phyloP scores from a whole-genome alignment of 2,888 invertebrate genomes.

The Clitarchus hookeri region DNA sequence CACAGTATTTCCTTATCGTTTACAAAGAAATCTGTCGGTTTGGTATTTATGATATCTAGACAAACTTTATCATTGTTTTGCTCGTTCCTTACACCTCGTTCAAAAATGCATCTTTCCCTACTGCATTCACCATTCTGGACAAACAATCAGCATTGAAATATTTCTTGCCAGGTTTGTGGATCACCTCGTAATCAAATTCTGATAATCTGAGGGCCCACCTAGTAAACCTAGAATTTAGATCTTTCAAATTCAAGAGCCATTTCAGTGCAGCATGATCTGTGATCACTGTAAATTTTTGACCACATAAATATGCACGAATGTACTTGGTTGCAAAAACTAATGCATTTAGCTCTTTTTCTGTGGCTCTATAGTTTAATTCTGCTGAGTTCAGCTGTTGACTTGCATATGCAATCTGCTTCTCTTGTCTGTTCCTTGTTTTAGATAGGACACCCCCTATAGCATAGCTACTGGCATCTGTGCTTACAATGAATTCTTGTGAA shows the following conservation, averaged over 20 bases:
- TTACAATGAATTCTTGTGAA: no score
- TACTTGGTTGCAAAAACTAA: background rate
- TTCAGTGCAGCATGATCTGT: constrained; percentile 19
- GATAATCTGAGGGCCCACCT: constrained; percentile 21
- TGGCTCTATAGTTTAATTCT: background rate
- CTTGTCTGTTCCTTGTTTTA: no score
- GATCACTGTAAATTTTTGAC: constrained; percentile 1
- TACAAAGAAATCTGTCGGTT: no score
- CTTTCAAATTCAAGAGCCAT: constrained; percentile 25
- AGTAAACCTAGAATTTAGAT: constrained; percentile 23
- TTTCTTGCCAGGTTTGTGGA: constrained; percentile 27
- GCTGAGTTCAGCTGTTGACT: no score
- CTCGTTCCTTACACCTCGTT: no score
- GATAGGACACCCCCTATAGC: no score
- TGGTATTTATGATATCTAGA: no score
- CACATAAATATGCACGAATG: constrained; percentile 19
- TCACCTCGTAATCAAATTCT: constrained; percentile 30
- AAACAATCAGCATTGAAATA: constrained; percentile 25
- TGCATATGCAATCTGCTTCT: no score
- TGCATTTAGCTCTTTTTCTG: background rate
- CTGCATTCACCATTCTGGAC: constrained; percentile 21
- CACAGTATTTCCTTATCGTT: no score
- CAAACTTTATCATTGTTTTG: no score
- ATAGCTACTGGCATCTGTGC: no score
- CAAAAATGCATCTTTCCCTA: background rate